Conservation (phyloP, 2,888 invertebrate genomes). For the Diadromus collaris region DNA sequence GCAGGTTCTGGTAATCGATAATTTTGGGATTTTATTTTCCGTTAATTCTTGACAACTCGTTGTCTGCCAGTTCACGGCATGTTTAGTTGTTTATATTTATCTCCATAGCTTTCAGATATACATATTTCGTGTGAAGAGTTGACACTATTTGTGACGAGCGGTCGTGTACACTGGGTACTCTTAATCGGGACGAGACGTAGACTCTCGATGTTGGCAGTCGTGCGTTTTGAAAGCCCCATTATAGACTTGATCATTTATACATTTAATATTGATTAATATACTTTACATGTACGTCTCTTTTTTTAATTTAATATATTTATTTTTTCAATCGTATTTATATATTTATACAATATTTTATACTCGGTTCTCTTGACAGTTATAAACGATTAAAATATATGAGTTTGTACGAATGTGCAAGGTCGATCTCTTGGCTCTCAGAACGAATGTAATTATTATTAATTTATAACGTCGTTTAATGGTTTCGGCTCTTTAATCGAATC, state of each 20-base stretch:
- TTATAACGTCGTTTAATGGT: not conserved
- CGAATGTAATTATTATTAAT: constrained; percentile 57
- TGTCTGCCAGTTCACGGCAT: not conserved
- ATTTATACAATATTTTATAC: constrained; percentile 79
- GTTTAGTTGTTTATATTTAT: not conserved
- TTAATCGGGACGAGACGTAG: constrained; percentile 8
- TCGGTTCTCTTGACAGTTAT: constrained; percentile 74
- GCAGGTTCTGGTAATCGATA: not conserved
- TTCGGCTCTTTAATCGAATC: not conserved
- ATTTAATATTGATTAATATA: constrained; percentile 74
- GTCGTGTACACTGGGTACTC: constrained; percentile 10
- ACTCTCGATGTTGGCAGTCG: constrained; percentile 31
- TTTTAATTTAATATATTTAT: constrained; percentile 80
- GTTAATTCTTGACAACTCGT: too few relatives aligned
- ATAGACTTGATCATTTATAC: constrained; percentile 76
- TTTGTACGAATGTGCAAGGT: constrained; percentile 70
- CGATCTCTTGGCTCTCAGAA: constrained; percentile 79
- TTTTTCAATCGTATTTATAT: constrained; percentile 80
- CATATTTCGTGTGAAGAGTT: not conserved
- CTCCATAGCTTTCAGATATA: not conserved
- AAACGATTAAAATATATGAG: constrained; percentile 56
- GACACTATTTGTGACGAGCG: not conserved
- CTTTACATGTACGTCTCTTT: constrained; percentile 76
- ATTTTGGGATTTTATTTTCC: constrained; percentile 2
- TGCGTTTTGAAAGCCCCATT: constrained; percentile 62